Conservation (phyloP, 1,140 invertebrate genomes). For the Aphelenchoides fujianensis region DNA sequence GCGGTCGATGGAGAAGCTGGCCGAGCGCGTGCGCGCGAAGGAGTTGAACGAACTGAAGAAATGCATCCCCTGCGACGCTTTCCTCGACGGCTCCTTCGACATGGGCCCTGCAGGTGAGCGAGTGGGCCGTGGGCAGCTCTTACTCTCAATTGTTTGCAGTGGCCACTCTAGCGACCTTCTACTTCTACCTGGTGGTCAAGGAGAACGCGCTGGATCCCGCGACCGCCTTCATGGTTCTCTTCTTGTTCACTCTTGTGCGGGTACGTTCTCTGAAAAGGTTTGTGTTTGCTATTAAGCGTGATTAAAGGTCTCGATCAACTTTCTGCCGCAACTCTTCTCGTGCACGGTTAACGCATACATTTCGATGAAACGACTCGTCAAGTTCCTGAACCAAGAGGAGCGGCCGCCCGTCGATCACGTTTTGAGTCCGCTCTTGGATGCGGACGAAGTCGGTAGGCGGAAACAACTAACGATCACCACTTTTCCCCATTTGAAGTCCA, state of each 20-base stretch:
- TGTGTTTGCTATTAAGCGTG: too few relatives aligned
- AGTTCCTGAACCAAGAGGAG: conserved; percentile 47
- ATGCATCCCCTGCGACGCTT: conserved; percentile 69
- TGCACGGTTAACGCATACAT: conserved; percentile 51
- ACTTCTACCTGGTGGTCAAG: conserved; percentile 75
- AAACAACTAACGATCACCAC: too few relatives aligned
- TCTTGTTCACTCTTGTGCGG: conserved; percentile 58
- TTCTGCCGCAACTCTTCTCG: conserved; percentile 53
- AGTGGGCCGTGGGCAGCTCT: conserved; percentile 38
- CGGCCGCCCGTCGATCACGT: neutral
- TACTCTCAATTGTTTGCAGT: conserved; percentile 48
- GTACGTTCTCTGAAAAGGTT: too few relatives aligned
- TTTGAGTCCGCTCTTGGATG: too few relatives aligned
- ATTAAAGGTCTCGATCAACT: conserved; percentile 59
- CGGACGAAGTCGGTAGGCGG: neutral
- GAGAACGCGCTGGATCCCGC: conserved; percentile 77
- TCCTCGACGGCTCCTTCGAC: conserved; percentile 37
- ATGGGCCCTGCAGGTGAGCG: conserved; percentile 24
- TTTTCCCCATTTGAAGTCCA: neutral
- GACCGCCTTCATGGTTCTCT: conserved; percentile 70
- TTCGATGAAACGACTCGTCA: conserved; percentile 53
- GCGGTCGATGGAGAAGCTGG: conserved; percentile 70
- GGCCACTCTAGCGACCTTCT: conserved; percentile 83
- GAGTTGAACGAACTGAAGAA: conserved; percentile 77
- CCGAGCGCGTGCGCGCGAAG: conserved; percentile 50